phyloP scores from a whole-genome alignment of 1,140 invertebrate species.

The Lutraria rhynchaena region DNA sequence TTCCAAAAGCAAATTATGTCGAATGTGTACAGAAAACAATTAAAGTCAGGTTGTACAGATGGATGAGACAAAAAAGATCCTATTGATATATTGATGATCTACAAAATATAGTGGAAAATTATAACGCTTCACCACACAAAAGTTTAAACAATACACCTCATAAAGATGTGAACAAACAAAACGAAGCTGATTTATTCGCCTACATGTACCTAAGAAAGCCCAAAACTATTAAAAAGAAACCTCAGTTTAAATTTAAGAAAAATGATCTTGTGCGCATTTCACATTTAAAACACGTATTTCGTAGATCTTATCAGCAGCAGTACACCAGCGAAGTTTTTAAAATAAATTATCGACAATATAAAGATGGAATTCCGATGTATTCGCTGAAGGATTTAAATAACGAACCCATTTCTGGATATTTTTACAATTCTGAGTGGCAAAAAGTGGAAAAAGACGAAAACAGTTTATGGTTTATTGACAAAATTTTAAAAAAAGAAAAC shows the following conservation, averaged over 20 bases:
- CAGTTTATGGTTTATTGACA: background rate
- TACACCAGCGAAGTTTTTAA: slow-evolving; percentile 12
- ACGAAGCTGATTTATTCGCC: background rate
- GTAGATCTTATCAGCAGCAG: too few relatives aligned
- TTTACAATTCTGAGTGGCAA: background rate
- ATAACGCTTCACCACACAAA: background rate
- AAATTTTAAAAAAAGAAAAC: background rate
- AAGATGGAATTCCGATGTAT: slow-evolving; percentile 5
- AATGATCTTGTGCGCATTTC: background rate
- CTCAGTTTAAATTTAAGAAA: background rate
- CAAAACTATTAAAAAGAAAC: background rate
- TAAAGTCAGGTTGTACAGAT: background rate
- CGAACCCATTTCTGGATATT: background rate
- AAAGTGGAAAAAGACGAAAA: background rate
- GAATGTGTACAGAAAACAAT: background rate
- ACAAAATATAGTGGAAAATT: slow-evolving; percentile 13
- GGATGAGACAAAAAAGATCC: background rate
- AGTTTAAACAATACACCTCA: background rate
- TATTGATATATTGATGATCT: slow-evolving; percentile 17
- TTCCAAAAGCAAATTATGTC: slow-evolving; percentile 15
- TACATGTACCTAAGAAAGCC: background rate
- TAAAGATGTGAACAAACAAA: background rate
- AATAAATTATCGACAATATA: background rate
- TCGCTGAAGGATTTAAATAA: background rate
- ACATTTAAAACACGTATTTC: background rate